phyloP scores from a whole-genome alignment of 2,113 vertebrate species.

The Macrotus californicus region DNA sequence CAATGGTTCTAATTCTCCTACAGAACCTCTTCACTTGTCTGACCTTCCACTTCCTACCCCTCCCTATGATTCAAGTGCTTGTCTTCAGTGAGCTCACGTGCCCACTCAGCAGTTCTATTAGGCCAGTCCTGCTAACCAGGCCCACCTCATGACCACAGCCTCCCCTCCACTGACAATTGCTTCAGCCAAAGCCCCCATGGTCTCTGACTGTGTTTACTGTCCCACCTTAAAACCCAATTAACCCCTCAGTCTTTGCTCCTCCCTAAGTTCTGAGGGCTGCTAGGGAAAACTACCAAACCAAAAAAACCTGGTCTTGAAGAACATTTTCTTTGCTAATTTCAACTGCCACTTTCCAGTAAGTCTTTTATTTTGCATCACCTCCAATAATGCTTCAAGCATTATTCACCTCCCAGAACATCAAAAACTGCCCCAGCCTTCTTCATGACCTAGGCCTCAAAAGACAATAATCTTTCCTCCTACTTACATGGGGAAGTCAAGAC shows the following conservation, averaged over 20 bases:
- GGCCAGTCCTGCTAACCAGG: not conserved
- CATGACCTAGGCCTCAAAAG: not conserved
- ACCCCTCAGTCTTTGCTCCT: not conserved
- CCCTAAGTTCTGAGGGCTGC: not conserved
- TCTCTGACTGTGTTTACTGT: not conserved
- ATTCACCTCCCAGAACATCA: not conserved
- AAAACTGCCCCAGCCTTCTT: not conserved
- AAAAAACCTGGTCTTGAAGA: not conserved
- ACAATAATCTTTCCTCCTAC: not conserved
- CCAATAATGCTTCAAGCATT: not conserved
- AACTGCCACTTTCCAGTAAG: not conserved
- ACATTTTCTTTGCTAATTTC: not conserved
- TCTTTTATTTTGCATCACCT: not conserved
- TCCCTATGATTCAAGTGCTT: not conserved
- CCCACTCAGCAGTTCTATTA: accelerated
- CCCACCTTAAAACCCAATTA: accelerated
- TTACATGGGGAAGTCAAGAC: not conserved
- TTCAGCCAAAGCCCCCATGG: too few species aligned
- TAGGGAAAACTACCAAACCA: not conserved
- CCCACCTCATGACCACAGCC: not conserved
- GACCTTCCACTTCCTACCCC: not conserved
- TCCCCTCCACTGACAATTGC: not conserved
- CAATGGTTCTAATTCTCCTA: not conserved
- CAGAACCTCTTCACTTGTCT: not conserved
- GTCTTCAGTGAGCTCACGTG: not conserved